Evolutionary conservation across 1,140 invertebrate genomes (phyloP), one percentile per base, ranked within the genome.

Genomic region (Drosophila suzukii): DNA sequence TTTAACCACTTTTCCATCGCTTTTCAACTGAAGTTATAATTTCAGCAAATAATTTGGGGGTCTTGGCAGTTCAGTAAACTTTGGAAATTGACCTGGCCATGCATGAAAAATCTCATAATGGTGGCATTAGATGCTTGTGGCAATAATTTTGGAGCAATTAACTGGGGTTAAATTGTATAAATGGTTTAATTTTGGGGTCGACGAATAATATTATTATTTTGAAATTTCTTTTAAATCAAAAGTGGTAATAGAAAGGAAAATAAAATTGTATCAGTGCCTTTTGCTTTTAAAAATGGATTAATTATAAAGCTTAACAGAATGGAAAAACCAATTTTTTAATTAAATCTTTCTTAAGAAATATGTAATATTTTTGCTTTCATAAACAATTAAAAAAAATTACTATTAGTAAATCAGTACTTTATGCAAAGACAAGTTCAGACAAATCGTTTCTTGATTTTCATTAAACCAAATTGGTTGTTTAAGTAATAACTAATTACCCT

Each of bases 41-140:
- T 49, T 51, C 5, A 20, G 47, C 36, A 51, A 50, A 50, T 67
- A 68, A 66, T 71, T 68, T 34, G n/a, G 24, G 50, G 34, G 11
- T 68, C 56, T 53, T 15, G 62, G 65, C 62, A 66, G 62, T 67
- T 70, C 62, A 39, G 41, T 68, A 39, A 49, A 70, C 43, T 70
- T 71, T 49, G 34, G 17, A 47, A 57, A 47, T 57, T 57, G 36
- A 27, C 12, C 51, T 49, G 50, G 50, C 50, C 67, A 41, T 47
- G 63, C 67, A 56, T 70, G 27, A 71, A 57, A 68, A 47, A 39
- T 70, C 43, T 41, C 24, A 24, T 71, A 71, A 71, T 70, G 65
- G 55, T 68, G 49, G 20, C 49, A 36, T 55, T 55, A 54, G 49
- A 65, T 54, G 62, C 47, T 55, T 56, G 50, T 56, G 63, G 13